A percentile compares a stretch with the other conserved stretches of the same genome.
Conservation (phyloP, 2,113 vertebrate genomes). For the Catagonus wagneri region DNA sequence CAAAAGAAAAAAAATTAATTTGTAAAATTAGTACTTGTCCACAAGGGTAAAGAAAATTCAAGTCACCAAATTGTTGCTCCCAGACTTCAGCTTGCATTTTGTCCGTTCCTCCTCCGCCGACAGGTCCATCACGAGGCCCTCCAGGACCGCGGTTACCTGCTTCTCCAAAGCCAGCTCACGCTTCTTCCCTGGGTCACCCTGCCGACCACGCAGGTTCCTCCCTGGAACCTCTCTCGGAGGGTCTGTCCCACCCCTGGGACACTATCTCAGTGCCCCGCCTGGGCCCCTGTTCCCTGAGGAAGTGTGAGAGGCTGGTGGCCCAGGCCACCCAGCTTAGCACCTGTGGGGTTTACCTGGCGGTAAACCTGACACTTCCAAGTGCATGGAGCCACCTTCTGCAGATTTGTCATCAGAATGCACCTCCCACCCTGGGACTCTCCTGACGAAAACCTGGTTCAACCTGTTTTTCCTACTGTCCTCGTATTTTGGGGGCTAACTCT, state of each 20-base stretch:
- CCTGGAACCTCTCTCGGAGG: not conserved
- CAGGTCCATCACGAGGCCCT: not conserved
- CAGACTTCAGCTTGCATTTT: not conserved
- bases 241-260: not conserved
- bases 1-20: not conserved
- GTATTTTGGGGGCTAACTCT: fast-evolving
- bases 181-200: not conserved
- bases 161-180: not conserved
- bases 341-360: fast-evolving
- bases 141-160: not conserved
- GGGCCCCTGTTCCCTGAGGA: not conserved
- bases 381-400: fast-evolving
- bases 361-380: not conserved
- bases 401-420: not conserved
- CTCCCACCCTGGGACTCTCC: fast-evolving
- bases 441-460: not conserved
- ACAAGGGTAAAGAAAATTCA: not conserved
- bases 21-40: not conserved
- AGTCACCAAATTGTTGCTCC: no score
- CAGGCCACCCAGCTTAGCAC: no score
- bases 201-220: not conserved
- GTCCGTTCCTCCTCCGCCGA: fast-evolving
- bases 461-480: not conserved
- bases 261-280: fast-evolving
- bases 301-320: fast-evolving